phyloP scores from a whole-genome alignment of 2,113 vertebrate genomes.

The Miniopterus natalensis region DNA sequence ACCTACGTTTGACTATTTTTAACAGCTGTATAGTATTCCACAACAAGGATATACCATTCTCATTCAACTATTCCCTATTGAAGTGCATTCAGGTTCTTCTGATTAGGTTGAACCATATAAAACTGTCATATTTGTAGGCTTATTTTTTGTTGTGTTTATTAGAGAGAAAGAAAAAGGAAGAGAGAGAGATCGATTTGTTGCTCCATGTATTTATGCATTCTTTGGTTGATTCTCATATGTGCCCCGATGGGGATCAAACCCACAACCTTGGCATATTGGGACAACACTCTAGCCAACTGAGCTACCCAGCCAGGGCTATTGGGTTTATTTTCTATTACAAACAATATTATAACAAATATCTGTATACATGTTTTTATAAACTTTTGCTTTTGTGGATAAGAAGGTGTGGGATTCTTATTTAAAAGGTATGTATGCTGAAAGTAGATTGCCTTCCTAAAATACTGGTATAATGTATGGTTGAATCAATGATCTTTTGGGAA shows the following conservation, averaged over 20 bases:
- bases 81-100: conserved; percentile 11
- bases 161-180: too few relatives aligned
- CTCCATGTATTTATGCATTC: not conserved
- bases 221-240: not conserved
- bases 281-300: not conserved
- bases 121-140: not conserved
- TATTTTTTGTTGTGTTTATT: not conserved
- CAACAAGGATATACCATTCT: not conserved
- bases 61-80: not conserved
- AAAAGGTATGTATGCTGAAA: not conserved
- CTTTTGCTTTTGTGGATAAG: conserved; percentile 32
- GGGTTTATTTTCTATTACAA: conserved; percentile 9
- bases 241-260: not conserved
- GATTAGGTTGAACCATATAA: not conserved
- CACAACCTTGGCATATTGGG: not conserved
- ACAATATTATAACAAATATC: not conserved
- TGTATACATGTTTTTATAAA: not conserved
- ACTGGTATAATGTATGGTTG: not conserved
- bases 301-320: not conserved
- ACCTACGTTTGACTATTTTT: not conserved
- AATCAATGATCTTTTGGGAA: not conserved
- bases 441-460: conserved; percentile 14
- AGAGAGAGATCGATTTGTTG: not conserved
- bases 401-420: not conserved
- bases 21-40: not conserved